A percentile compares a stretch with the other conserved stretches of the same genome.
These are phyloP conservation scores for Echiichthys vipera DNA, from an alignment of 2,797 vertebrate species.

Conservation along the genomic window DNA sequence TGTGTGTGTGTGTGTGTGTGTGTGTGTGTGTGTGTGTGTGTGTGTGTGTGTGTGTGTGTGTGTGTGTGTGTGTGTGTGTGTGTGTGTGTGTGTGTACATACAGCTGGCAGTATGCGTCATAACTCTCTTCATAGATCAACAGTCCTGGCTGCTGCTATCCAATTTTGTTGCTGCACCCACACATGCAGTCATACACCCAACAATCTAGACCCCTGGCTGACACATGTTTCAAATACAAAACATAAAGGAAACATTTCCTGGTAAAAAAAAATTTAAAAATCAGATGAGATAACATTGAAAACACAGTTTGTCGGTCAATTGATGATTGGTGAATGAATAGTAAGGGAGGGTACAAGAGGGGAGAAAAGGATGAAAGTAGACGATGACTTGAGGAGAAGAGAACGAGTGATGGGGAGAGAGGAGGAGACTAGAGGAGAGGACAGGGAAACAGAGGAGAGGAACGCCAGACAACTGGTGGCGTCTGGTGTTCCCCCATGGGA, in stretches of 20 bases:
- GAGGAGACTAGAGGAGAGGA: conserved; percentile 45
- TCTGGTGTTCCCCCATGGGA: conserved; percentile 77
- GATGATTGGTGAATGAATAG: neutral
- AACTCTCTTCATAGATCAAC: conserved; percentile 67
- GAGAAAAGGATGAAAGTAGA: conserved; percentile 9
- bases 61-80: too few species aligned
- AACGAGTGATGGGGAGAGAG: conserved; percentile 26
- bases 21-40: too few species aligned
- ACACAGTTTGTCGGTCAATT: neutral
- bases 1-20: conserved; percentile 33
- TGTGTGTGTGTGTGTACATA: conserved; percentile 48
- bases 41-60: too few species aligned
- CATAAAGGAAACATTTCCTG: neutral
- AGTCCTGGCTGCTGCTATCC: conserved; percentile 56
- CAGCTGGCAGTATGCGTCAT: conserved; percentile 69
- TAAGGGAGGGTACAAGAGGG: neutral
- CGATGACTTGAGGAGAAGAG: conserved; percentile 11
- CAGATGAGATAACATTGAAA: neutral
- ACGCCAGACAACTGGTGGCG: conserved; percentile 76
- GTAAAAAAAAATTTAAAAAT: neutral
- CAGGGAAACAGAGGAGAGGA: conserved; percentile 61
- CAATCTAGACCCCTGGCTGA: conserved; percentile 10
- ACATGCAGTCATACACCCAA: conserved; percentile 10
- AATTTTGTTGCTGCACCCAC: conserved; percentile 40
- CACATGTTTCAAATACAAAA: conserved; percentile 5